phyloP scores from a whole-genome alignment of 2,113 vertebrate genomes.

The Embiotoca jacksoni region DNA sequence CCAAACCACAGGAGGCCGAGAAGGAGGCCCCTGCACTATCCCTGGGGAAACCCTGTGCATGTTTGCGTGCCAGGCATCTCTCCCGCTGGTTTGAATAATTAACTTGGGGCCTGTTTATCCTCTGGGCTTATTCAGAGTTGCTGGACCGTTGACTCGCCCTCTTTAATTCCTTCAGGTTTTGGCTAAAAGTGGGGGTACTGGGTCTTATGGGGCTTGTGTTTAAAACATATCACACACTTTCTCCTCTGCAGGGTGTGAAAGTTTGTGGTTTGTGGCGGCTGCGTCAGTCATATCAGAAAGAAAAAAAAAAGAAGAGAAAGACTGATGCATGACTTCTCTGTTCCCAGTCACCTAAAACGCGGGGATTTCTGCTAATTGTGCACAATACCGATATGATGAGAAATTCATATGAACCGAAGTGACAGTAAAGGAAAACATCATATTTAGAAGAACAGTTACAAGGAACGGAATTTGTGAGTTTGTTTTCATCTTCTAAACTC shows the following conservation, averaged over 20 bases:
- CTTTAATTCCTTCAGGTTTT: conserved; percentile 49
- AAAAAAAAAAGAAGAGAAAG: conserved; percentile 38
- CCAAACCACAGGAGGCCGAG: conserved; percentile 35
- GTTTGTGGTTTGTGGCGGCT: conserved; percentile 63
- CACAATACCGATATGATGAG: conserved; percentile 37
- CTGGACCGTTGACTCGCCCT: conserved; percentile 59
- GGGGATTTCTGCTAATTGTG: conserved; percentile 59
- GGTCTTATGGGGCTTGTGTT: conserved; percentile 23
- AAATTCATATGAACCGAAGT: conserved; percentile 8
- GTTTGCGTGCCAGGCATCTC: conserved; percentile 62
- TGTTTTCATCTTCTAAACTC: not conserved
- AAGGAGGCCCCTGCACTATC: conserved; percentile 49
- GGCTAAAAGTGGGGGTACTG: conserved; percentile 15
- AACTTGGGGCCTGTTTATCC: conserved; percentile 71
- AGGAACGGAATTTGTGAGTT: conserved; percentile 9
- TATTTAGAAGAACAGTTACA: conserved; percentile 12
- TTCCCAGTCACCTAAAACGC: conserved; percentile 54
- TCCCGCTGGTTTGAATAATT: conserved; percentile 73
- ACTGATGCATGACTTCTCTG: conserved; percentile 41
- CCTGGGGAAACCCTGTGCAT: conserved; percentile 64
- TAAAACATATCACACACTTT: conserved; percentile 58
- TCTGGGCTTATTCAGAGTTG: conserved; percentile 67
- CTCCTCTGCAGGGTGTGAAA: conserved; percentile 65
- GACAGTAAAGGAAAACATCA: conserved; percentile 32
- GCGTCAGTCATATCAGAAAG: conserved; percentile 70